Base-by-base conservation (phyloP, 1,140 invertebrate genomes). In the Thereuonema tuberculata region DNA sequence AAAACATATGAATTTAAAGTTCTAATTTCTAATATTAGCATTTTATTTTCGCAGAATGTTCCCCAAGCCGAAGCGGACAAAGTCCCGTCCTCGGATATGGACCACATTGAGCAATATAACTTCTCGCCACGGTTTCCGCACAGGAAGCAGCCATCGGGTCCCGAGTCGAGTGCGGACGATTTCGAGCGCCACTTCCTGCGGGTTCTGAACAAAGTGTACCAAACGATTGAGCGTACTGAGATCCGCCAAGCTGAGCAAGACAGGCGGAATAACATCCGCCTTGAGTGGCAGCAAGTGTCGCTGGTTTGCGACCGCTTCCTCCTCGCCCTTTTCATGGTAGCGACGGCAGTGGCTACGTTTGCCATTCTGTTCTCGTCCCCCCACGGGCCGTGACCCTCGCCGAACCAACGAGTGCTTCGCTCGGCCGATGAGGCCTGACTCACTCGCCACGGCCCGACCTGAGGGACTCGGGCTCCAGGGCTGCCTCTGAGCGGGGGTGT, bases 281-380 rank as follows among this genome's bases (percentile, higher is more conserved):
- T 82, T 20, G 85, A 87, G 69, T 88, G 85, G 85, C 85, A 87
- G 68, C 83, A 87, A 68, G 79, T 87, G 28, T 84, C 86, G 0
- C 72, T 87, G n/a, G 82, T 87, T 1, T 74, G 80, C 60, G 80
- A 82, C 71, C 73, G 85, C 12, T 74, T 83, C 46, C 73, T 87
- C 0, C 74, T 87, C 15, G 77, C 81, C 63, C 69, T 83, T 23
- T 88, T 88, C 67, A 74, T 84, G 54, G 69, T 84, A 21, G 78
- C 80, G 20, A 85, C 82, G 0, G 75, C 78, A 23, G 75, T 83
- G 43, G 79, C 80, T 1, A 81, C 82, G 5, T 76, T 81, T 0
- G 76, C 80, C 21, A 84, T 84, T 59, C 71, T 83, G 17, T 81
- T 79, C 58, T 78, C 80, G 1, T 77, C 77, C 21, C 80, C 80